A percentile compares a stretch with the other conserved stretches of the same genome.
These are phyloP conservation scores for Cabera pusaria DNA, from an alignment of 2,888 invertebrate species.

Conservation along the genomic window DNA sequence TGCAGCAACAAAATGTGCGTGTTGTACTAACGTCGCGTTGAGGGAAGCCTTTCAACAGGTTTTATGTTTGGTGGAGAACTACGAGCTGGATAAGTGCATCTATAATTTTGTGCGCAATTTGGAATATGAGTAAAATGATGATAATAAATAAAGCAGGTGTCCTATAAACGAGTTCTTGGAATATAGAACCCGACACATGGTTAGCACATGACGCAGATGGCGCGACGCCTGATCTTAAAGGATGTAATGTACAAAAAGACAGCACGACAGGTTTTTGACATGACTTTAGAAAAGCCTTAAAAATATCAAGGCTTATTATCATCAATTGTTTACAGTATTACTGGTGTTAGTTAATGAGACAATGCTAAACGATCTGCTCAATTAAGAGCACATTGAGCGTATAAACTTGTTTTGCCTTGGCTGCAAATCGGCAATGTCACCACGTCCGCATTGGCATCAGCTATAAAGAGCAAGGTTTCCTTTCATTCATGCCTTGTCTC, in stretches of 20 bases:
- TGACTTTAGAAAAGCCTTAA: constrained; percentile 1
- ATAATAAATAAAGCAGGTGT: constrained; percentile 14
- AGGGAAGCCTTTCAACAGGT: constrained; percentile 5
- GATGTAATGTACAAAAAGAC: constrained; percentile 8
- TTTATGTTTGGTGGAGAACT: too few species aligned
- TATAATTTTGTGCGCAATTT: too few species aligned
- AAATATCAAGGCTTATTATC: not conserved
- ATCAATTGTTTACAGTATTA: too few species aligned
- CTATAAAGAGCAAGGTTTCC: constrained; percentile 45
- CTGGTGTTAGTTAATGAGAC: constrained; percentile 12
- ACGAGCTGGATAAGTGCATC: too few species aligned
- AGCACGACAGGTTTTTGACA: constrained; percentile 3
- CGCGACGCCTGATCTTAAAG: constrained; percentile 35
- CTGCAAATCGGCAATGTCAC: constrained; percentile 45
- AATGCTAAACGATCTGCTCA: constrained; percentile 10
- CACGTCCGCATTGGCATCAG: constrained; percentile 39
- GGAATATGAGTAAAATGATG: too few species aligned
- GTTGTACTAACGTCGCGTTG: constrained; percentile 9
- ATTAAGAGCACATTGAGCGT: constrained; percentile 30
- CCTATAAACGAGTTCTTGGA: constrained; percentile 11
- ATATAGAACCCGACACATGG: constrained; percentile 22
- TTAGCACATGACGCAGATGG: constrained; percentile 33
- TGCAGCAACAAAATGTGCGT: constrained; percentile 34
- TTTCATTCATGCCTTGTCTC: constrained; percentile 37
- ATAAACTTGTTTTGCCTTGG: constrained; percentile 40